These are phyloP conservation scores for Sebastes hubbsi DNA, from an alignment of 2,797 vertebrate species.

Conservation along the genomic window DNA sequence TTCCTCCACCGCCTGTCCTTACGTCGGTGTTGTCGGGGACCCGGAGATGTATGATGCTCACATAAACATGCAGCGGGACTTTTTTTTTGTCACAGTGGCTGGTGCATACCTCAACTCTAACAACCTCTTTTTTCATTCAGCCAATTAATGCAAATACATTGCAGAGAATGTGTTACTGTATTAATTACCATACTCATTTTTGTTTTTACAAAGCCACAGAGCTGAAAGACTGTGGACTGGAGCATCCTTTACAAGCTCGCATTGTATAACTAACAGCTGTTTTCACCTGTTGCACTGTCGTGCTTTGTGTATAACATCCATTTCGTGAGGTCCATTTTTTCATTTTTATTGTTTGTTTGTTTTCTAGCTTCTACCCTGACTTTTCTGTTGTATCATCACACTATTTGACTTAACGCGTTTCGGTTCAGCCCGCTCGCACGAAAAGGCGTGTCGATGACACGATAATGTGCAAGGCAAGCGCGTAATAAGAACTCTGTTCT, in stretches of 20 bases:
- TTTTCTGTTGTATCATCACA: not conserved
- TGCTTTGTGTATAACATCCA: not conserved
- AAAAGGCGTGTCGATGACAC: too few species aligned
- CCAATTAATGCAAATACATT: not conserved
- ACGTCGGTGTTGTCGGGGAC: not conserved
- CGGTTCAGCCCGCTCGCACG: too few species aligned
- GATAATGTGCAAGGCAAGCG: too few species aligned
- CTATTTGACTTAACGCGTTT: not conserved
- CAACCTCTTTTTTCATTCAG: not conserved
- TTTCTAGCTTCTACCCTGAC: not conserved
- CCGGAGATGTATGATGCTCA: not conserved
- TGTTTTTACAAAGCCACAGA: not conserved
- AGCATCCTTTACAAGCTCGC: not conserved
- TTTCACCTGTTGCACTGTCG: not conserved
- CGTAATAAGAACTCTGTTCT: too few species aligned
- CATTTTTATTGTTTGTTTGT: not conserved
- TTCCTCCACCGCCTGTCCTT: not conserved
- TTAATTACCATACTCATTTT: not conserved
- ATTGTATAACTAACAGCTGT: not conserved
- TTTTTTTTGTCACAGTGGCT: not conserved
- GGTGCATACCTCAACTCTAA: not conserved
- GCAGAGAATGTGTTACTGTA: not conserved
- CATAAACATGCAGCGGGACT: not conserved
- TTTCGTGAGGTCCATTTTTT: not conserved
- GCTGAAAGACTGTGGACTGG: not conserved